Evolutionary conservation across 92 coral and sea anemone species (phyloP).

Genomic region (Muricea muricata): DNA sequence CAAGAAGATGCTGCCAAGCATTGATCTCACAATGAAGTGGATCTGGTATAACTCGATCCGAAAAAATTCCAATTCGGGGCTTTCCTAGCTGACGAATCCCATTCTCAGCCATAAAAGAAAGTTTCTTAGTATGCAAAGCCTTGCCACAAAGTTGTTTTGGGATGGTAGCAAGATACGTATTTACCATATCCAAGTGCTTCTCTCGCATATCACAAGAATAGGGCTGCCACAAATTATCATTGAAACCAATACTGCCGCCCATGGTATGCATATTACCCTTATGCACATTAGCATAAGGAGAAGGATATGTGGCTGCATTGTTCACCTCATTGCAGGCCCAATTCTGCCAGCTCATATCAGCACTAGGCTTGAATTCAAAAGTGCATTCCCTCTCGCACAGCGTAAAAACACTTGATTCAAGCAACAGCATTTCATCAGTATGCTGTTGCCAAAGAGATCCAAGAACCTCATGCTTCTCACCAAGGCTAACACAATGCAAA

Average conservation of each 20-base stretch:
- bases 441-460: neutral
- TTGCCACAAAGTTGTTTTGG: neutral
- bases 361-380: neutral
- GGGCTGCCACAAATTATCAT: constrained; percentile 13
- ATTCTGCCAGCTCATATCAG: too few species aligned
- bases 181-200: constrained; percentile 21
- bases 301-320: neutral
- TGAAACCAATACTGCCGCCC: constrained; percentile 18
- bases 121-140: neutral
- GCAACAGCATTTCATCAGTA: neutral
- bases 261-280: constrained; percentile 10
- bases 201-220: constrained; percentile 9
- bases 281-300: neutral
- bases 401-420: neutral
- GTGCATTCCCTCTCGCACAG: neutral
- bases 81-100: constrained; percentile 53
- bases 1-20: neutral
- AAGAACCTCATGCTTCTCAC: neutral
- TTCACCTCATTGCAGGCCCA: too few species aligned
- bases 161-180: constrained; percentile 22
- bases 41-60: neutral
- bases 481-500: neutral
- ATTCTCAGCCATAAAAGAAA: constrained; percentile 61
- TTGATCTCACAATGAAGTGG: neutral
- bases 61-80: constrained; percentile 45